These are phyloP conservation scores for Mactromeris polynyma DNA, from an alignment of 2,888 invertebrate species.

Conservation along the genomic window DNA sequence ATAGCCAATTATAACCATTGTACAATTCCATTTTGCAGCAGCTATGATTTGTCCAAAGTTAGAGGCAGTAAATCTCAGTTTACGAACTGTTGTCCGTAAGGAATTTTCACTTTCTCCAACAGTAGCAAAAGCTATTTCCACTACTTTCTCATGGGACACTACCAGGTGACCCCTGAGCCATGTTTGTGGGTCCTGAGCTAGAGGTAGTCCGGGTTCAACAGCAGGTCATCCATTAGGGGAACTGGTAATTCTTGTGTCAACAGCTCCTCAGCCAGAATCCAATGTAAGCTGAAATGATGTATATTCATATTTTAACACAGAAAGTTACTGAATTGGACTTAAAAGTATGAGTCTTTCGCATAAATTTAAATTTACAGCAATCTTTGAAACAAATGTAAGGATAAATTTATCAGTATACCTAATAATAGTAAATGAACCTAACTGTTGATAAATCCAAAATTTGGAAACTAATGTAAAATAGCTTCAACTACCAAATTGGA, in stretches of 20 bases:
- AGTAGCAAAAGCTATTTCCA: slow-evolving; percentile 23
- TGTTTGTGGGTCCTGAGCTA: neutral
- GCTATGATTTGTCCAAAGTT: slow-evolving; percentile 46
- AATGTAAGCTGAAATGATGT: slow-evolving; percentile 15
- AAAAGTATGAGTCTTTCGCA: too few species aligned
- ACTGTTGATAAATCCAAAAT: too few species aligned
- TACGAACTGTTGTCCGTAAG: slow-evolving; percentile 36
- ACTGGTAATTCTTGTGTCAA: slow-evolving; percentile 2
- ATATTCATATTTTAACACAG: too few species aligned
- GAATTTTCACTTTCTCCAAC: slow-evolving; percentile 24
- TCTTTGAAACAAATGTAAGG: too few species aligned
- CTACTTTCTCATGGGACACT: slow-evolving; percentile 24
- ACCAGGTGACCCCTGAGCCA: slow-evolving; percentile 25
- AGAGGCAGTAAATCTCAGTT: slow-evolving; percentile 45
- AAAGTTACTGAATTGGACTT: too few species aligned
- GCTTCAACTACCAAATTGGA: too few species aligned
- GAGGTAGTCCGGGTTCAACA: slow-evolving; percentile 25
- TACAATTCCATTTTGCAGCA: slow-evolving; percentile 40
- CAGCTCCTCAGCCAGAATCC: neutral
- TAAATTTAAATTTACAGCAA: too few species aligned
- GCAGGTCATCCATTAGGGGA: slow-evolving; percentile 15
- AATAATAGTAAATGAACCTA: too few species aligned
- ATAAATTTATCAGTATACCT: too few species aligned
- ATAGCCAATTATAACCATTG: too few species aligned
- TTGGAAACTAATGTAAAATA: too few species aligned